phyloP scores from a whole-genome alignment of 2,113 vertebrate species.

The Thalassarche chlororhynchos region DNA sequence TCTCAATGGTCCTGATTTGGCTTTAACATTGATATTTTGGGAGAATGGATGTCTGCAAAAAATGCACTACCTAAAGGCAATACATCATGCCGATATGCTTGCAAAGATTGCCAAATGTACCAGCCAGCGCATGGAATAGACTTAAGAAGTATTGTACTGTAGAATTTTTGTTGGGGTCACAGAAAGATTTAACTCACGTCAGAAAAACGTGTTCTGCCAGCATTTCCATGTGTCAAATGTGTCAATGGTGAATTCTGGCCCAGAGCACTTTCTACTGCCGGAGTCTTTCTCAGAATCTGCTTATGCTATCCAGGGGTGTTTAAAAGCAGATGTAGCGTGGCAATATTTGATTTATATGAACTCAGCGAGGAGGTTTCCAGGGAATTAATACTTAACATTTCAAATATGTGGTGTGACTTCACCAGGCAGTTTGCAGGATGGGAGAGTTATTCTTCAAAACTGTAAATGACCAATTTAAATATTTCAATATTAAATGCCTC shows the following conservation, averaged over 20 bases:
- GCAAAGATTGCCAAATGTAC: not conserved
- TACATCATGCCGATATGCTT: accelerated
- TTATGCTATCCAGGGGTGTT: not conserved
- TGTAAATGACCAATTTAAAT: not conserved
- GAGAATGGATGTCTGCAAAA: not conserved
- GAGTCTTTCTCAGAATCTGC: not conserved
- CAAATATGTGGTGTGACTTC: not conserved
- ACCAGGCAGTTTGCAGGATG: not conserved
- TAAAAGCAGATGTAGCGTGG: not conserved
- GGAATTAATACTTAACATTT: not conserved
- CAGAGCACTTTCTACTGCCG: not conserved
- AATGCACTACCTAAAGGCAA: not conserved
- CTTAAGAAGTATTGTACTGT: not conserved
- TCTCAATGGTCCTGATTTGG: not conserved
- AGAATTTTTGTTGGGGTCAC: not conserved
- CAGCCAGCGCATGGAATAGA: not conserved
- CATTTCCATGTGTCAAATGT: not conserved
- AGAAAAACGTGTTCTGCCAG: not conserved
- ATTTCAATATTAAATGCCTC: not conserved
- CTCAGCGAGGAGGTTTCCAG: not conserved
- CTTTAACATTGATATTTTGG: not conserved
- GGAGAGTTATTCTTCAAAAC: not conserved
- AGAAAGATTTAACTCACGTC: not conserved
- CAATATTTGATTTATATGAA: not conserved
- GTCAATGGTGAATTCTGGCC: not conserved